phyloP scores from a whole-genome alignment of 2,888 invertebrate genomes.

The Pomacea canaliculata region DNA sequence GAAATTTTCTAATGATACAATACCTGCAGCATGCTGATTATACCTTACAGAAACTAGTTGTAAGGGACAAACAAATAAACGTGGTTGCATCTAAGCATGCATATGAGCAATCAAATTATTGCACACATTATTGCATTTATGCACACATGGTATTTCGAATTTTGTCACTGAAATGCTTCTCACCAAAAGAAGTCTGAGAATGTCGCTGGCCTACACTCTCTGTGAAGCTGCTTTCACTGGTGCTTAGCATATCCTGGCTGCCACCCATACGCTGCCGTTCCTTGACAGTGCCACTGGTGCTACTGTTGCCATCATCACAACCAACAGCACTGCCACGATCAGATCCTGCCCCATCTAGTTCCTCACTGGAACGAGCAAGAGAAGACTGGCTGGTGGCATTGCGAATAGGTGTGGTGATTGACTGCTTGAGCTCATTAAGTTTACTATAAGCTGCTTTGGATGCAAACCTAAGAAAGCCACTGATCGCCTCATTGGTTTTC shows the following conservation, averaged over 20 bases:
- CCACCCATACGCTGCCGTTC: constrained; percentile 31
- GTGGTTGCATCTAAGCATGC: too few relatives aligned
- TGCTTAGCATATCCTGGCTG: constrained; percentile 43
- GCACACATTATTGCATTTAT: too few relatives aligned
- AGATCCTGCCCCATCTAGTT: constrained; percentile 42
- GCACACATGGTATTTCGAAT: too few relatives aligned
- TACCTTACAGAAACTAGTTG: too few relatives aligned
- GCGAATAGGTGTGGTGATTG: constrained; percentile 59
- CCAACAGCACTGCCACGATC: constrained; percentile 13
- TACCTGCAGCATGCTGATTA: too few relatives aligned
- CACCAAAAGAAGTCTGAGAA: constrained; percentile 31
- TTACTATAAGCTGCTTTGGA: constrained; percentile 55
- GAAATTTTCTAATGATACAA: too few relatives aligned
- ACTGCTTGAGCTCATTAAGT: constrained; percentile 63
- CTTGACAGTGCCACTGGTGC: constrained; percentile 33
- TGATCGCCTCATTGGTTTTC: constrained; percentile 53
- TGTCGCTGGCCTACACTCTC: constrained; percentile 29
- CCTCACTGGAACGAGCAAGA: constrained; percentile 48
- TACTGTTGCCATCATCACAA: constrained; percentile 35
- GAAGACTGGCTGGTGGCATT: constrained; percentile 51
- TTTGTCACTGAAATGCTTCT: not conserved
- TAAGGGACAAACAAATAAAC: too few relatives aligned
- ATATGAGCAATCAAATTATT: too few relatives aligned
- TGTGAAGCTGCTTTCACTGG: constrained; percentile 29
- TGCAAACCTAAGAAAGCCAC: constrained; percentile 56